phyloP scores from a whole-genome alignment of 1,140 invertebrate species.

The Pseudomyrmex cubaensis region DNA sequence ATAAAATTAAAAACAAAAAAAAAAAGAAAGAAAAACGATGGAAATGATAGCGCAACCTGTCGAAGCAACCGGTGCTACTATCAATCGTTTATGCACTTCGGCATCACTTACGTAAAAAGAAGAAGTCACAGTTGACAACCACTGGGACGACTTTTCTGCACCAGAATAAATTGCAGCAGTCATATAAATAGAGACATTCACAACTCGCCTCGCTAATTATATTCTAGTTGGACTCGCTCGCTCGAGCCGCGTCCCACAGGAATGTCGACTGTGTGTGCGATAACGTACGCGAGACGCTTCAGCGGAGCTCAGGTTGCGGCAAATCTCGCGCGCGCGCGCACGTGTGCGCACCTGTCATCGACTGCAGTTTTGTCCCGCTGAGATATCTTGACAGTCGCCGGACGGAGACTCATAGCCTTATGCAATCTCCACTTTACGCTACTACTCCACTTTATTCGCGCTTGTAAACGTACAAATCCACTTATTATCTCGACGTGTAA shows the following conservation, averaged over 20 bases:
- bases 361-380: constrained; percentile 19
- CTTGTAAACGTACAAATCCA: neutral
- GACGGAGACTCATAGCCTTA: constrained; percentile 9
- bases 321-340: neutral
- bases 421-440: neutral
- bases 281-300: constrained; percentile 27
- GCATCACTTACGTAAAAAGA: neutral
- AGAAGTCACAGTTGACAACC: constrained; percentile 16
- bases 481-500: constrained; percentile 1
- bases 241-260: constrained; percentile 10
- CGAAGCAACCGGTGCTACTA: constrained; percentile 16
- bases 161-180: constrained; percentile 55
- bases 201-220: constrained; percentile 63
- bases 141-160: constrained; percentile 34
- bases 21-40: neutral
- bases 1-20: constrained; percentile 1
- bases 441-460: neutral
- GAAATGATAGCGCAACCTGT: constrained; percentile 1
- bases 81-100: constrained; percentile 2
- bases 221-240: constrained; percentile 50
- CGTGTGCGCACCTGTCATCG: constrained; percentile 46
- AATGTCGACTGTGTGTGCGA: constrained; percentile 50
- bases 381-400: neutral
- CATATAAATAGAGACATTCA: constrained; percentile 65
- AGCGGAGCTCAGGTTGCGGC: constrained; percentile 6